Evolutionary conservation across 2,888 invertebrate genomes (phyloP), one percentile per base, ranked within the genome.

Genomic region (Catocala sponsa): DNA sequence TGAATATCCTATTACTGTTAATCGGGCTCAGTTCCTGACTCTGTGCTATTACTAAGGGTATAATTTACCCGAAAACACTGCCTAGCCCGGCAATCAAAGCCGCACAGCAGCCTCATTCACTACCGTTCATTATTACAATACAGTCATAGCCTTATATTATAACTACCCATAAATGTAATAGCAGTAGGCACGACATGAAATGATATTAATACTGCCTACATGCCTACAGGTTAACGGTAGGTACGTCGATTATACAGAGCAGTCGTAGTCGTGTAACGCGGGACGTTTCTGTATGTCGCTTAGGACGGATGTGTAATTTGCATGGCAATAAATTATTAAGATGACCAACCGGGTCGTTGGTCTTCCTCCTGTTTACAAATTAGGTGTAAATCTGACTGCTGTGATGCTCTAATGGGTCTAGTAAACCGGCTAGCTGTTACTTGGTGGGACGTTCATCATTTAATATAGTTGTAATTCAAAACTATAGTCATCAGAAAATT

Each of bases 291-390:
- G 59, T 67, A 63, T 44, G 53, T 48, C 53, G 69, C 67, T 66
- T 71, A 73, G 80, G 74, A 78, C 86, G 87, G 88, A 87, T 83
- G 74, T 80, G 77, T 78, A 82, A 88, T 88, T 88, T 87, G 86
- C 87, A 88, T 88, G 78, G 79, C 79, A 79, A 81, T 88, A 88
- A 84, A 86, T 88, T 85, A 87, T 80, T 80, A 83, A 86, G 85
- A 85, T 86, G 86, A 81, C 85, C 81, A 78, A 82, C 85, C 79
- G 81, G 80, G 79, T 76, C 76, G 80, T 76, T 74, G 78, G 78
- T 77, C 84, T 85, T 85, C 82, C 84, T 82, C 71, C 76, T 81
- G 83, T 79, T 82, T 84, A 86, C 83, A 82, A 84, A 87, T 87
- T 85, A 87, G 82, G 86, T 85, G 86, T 78, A 82, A 84, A 82